Base-by-base conservation (phyloP, 2,797 vertebrate species). In the Malurus splendens region DNA sequence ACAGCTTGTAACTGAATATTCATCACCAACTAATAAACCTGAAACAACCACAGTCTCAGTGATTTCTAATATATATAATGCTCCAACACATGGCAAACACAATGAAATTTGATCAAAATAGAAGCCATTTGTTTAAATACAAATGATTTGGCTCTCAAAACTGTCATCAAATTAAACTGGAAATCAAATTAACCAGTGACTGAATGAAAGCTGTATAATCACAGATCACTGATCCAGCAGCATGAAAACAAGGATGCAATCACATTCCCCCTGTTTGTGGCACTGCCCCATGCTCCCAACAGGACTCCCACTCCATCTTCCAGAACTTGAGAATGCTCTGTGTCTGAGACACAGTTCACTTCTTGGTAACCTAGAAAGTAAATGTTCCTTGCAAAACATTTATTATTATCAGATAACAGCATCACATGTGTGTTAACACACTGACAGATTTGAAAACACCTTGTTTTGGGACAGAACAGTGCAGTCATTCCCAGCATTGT, bases 121-220 rank as follows among this genome's bases (percentile, higher is more conserved):
- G 87, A 86, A 83, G 83, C 44, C 54, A 78, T 87, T 93, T 92
- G 92, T 93, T 87, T 90, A 71, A 92, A 77, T 80, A 95, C 87
- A 94, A 92, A 70, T 12, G 18, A 90, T 92, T 85, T 90, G 87
- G 77, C 87, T 90, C 92, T 81, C 82, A 30, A 73, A 91, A 90
- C 77, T 39, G 79, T 89, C 83, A 92, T 83, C 87, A 92, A 90
- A 95, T 92, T 95, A 87, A 94, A 90, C 48, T 82, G 64, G 85
- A 88, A 92, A 95, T 90, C 86, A 94, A 93, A 95, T 94, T 90
- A 94, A 81, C 28, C 62, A 24, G 73, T n/a, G 72, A 66, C 4
- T 90, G 82, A 94, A 82, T 36, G 87, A 88, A 90, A 47, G 65
- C 92, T 83, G 75, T 17, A 25, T 79, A 88, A 94, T 87, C 92